Base-by-base conservation (phyloP, 2,888 invertebrate genomes). In the Willowsia nigromaculata region DNA sequence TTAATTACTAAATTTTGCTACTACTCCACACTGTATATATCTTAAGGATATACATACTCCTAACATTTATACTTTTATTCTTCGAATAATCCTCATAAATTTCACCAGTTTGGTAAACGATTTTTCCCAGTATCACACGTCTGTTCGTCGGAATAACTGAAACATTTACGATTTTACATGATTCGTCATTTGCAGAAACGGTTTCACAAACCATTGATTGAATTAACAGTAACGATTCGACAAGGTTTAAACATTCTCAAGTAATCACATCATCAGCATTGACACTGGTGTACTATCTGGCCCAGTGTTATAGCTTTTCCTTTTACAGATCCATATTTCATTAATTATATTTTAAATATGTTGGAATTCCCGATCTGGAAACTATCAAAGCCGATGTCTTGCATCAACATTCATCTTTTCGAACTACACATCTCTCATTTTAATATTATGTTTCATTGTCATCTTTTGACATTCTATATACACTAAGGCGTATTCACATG, bases 91-190 rank as follows among this genome's bases (percentile, higher is more conserved):
- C 37, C 37, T 87, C 56, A 68, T 53, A 56, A 50, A 53, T 53
- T 81, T 33, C 25, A 37, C 84, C 71, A 30, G 11, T 68, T 37
- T 76, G 7, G 65, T 62, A 68, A 78, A 87, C 25, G 47, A 53
- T 87, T 87, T n/a, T 76, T 84, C 40, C 84, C 83, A 76, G 81
- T 88, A 88, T 88, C 88, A 88, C 88, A 88, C 88, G 27, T 83
- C 78, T 84, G 68, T 78, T 88, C 88, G 83, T 65, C 62, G 71
- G 53, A 68, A 78, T 76, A 83, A 84, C 84, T 62, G 87, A 84
- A 88, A 84, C 56, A 74, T 40, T n/a, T 74, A 62, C 59, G 30
- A 22, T 53, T 80, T 40, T 71, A 71, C 15, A 83, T 88, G 88
- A 87, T 88, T 88, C 74, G 74, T 88, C 82, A 84, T 50, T 30